phyloP scores from a whole-genome alignment of 2,888 invertebrate species.

The Exephanes ischioxanthus region DNA sequence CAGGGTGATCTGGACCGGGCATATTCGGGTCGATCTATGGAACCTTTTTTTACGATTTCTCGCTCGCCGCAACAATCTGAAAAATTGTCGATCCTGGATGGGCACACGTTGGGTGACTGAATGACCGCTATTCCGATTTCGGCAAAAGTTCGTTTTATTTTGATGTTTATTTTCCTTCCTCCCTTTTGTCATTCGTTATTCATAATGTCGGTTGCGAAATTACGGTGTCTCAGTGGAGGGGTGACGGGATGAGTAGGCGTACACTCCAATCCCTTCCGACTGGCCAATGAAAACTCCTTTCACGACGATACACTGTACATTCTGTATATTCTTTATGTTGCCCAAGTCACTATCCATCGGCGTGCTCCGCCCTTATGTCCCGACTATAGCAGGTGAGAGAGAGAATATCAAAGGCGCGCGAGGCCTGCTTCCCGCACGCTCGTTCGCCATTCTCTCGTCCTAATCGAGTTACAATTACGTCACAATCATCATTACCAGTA shows the following conservation, averaged over 20 bases:
- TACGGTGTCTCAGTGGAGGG: constrained; percentile 80
- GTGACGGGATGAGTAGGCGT: constrained; percentile 81
- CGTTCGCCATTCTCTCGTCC: constrained; percentile 15
- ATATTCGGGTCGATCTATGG: too few relatives aligned
- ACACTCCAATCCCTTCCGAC: constrained; percentile 76
- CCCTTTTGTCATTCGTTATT: constrained; percentile 15
- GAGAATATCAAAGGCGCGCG: constrained; percentile 30
- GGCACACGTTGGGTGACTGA: too few relatives aligned
- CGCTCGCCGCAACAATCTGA: not conserved
- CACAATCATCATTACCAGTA: not conserved
- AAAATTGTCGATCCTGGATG: not conserved
- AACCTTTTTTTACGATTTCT: too few relatives aligned
- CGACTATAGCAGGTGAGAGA: constrained; percentile 61
- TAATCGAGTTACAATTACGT: not conserved
- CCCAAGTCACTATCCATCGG: constrained; percentile 81
- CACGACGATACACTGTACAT: constrained; percentile 75
- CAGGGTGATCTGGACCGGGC: too few relatives aligned
- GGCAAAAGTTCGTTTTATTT: not conserved
- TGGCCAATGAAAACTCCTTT: constrained; percentile 81
- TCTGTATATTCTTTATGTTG: constrained; percentile 82
- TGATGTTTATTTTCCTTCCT: not conserved
- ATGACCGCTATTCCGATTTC: too few relatives aligned
- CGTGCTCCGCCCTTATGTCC: constrained; percentile 80
- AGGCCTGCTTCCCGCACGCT: not conserved
- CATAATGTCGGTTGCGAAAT: constrained; percentile 74